Evolutionary conservation across 2,888 invertebrate genomes (phyloP), one percentile per base, ranked within the genome.

Genomic region (Drosophila picticornis): DNA sequence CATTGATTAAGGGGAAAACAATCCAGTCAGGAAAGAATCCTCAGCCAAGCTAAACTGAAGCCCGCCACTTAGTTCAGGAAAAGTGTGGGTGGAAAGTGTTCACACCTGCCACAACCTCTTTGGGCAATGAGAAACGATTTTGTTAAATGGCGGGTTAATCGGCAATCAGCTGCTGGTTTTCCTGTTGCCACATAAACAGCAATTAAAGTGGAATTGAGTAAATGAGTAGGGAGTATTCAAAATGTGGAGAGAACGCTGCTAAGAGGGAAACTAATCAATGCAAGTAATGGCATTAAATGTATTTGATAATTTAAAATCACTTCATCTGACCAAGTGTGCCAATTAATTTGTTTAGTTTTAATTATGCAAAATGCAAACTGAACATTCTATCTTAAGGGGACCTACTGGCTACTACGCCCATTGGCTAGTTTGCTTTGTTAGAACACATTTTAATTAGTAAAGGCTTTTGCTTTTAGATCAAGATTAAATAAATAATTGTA

Each of bases 121-220:
- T 7, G 25, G 34, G 55, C 36, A 38, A 38, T 7, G 36, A 13
- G 55, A 56, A 56, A 56, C 43, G 16, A 43, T 58, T 59, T 60
- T n/a, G n/a, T 51, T 19, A 29, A 50, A n/a, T 38, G 38, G 16
- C 22, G 32, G 50, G 29, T n/a, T 68, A 68, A 70, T 38, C 50
- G 71, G 40, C 50, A 38, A 50, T 70, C 32, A 57, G 32, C 50
- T 69, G 32, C 29, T 34, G 27, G 32, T 32, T 19, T 27, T n/a
- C 25, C n/a, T 50, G n/a, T 38, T 38, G 61, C 19, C n/a, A 27
- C 34, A 16, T 34, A 32, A 55, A 55, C 34, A 34, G 53, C 32
- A 53, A 53, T 53, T 53, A 53, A 25, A 4, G n/a, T 19, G 55
- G 6, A 55, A 55, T 25, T 36, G 36, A 36, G 36, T 7, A 36